A percentile compares a stretch with the other conserved stretches of the same genome.
phyloP scores from a whole-genome alignment of 2,113 vertebrate species.

The Planiliza haematocheilus region DNA sequence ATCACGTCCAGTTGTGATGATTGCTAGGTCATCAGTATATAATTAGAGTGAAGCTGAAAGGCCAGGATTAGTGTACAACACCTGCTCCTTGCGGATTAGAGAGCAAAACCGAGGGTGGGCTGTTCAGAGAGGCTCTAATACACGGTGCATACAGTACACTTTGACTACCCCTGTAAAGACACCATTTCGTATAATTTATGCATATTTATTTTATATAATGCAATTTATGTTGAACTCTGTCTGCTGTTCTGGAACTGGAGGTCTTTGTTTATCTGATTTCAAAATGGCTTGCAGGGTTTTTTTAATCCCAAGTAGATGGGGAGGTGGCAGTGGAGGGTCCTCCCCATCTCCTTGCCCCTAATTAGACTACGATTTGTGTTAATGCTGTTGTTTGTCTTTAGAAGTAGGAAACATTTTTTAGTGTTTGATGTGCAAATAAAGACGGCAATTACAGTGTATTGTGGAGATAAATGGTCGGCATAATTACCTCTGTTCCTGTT shows the following conservation, averaged over 20 bases:
- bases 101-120: conserved; percentile 39
- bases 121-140: conserved; percentile 28
- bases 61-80: conserved; percentile 74
- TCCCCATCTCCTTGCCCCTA: conserved; percentile 15
- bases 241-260: conserved; percentile 4
- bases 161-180: not conserved
- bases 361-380: conserved; percentile 31
- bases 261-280: conserved; percentile 35
- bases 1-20: conserved; percentile 48
- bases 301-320: too few relatives aligned
- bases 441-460: conserved; percentile 60
- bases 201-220: not conserved
- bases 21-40: conserved; percentile 75
- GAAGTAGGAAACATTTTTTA: conserved; percentile 26
- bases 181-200: not conserved
- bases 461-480: conserved; percentile 48
- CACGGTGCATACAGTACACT: conserved; percentile 1
- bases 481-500: conserved; percentile 53
- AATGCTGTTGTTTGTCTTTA: conserved; percentile 32
- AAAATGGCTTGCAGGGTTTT: conserved; percentile 18
- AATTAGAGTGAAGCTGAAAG: conserved; percentile 75
- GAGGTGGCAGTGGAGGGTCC: not conserved
- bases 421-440: conserved; percentile 67
- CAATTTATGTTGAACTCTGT: conserved; percentile 37
- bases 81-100: conserved; percentile 79